These are phyloP conservation scores for Lucilia sericata DNA, from an alignment of 1,140 invertebrate species.

Conservation along the genomic window DNA sequence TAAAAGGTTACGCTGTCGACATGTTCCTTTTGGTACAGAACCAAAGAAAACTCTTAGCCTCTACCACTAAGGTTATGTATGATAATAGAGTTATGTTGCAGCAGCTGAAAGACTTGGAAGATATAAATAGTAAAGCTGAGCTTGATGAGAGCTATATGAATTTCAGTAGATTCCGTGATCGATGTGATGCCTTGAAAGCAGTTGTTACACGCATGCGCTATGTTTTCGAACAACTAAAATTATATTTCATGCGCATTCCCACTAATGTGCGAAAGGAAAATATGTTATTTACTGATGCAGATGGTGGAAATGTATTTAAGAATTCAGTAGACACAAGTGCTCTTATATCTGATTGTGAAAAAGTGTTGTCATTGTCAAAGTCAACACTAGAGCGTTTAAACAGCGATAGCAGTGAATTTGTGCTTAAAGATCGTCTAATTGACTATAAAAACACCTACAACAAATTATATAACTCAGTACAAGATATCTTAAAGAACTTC, in stretches of 20 bases:
- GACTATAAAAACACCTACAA: slow-evolving; percentile 49
- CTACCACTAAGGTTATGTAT: slow-evolving; percentile 64
- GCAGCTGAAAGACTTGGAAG: slow-evolving; percentile 53
- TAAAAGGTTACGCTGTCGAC: slow-evolving; percentile 83
- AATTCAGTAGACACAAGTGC: neutral
- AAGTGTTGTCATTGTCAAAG: slow-evolving; percentile 49
- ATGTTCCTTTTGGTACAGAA: slow-evolving; percentile 73
- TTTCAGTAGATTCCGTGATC: slow-evolving; percentile 38
- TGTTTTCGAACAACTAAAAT: slow-evolving; percentile 56
- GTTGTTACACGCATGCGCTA: slow-evolving; percentile 53
- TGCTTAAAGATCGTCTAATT: slow-evolving; percentile 47
- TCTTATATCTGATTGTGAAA: slow-evolving; percentile 43
- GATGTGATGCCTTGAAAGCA: slow-evolving; percentile 50
- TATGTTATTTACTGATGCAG: neutral
- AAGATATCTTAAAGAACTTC: slow-evolving; percentile 49
- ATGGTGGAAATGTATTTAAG: slow-evolving; percentile 5
- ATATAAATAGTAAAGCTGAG: slow-evolving; percentile 42
- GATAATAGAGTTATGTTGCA: slow-evolving; percentile 63
- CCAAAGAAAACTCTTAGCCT: slow-evolving; percentile 67
- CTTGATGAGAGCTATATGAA: neutral
- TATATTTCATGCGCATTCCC: slow-evolving; percentile 57
- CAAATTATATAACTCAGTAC: slow-evolving; percentile 48
- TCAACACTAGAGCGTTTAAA: slow-evolving; percentile 51
- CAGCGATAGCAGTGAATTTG: slow-evolving; percentile 48
- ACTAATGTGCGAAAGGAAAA: slow-evolving; percentile 45